Base-by-base conservation (phyloP, 2,797 vertebrate species). In the Syngnathus acus region DNA sequence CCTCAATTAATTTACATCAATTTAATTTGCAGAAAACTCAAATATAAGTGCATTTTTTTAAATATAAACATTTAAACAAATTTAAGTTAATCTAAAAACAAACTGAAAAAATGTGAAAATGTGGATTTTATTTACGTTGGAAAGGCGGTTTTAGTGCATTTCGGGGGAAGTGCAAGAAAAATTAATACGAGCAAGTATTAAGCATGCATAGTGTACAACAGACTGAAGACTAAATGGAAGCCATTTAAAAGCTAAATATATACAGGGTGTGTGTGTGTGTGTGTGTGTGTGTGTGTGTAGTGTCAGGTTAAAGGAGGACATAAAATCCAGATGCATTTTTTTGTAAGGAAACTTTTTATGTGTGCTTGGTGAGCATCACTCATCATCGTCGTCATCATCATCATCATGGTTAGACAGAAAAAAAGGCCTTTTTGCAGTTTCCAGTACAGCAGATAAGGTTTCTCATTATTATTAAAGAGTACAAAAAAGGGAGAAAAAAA, bases 401-500 rank as follows among this genome's bases (percentile, higher is more conserved):
- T 60, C 37, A 48, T 64, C 47, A 51, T 48, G 26, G 50, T 65
- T 55, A 65, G 89, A 91, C 88, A 90, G 89, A 90, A 19, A 53
- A 57, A 57, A 57, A 57, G 32, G 88, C 88, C 88, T 76, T 89
- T 48, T 62, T 85, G 88, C 84, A 88, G 87, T 90, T 90, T 90
- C 90, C 90, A 91, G 88, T 89, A 91, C 90, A 91, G 91, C 91
- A 90, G 90, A 89, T 87, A 89, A 89, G 87, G 87, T 90, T 87
- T 83, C 86, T 89, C 26, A 32, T 32, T 92, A 91, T 88, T 92
- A 91, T 88, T 90, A 88, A 90, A 91, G 89, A 89, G 89, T 90
- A 90, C 85, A 91, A 90, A 91, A 91, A 83, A 85, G 79, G 48
- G 8, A n/a, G n/a, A 38, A 72, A 38, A 72, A 63, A 75, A 81